Evolutionary conservation across 2,797 vertebrate genomes (phyloP).

Genomic region (Pangasius krempfi): DNA sequence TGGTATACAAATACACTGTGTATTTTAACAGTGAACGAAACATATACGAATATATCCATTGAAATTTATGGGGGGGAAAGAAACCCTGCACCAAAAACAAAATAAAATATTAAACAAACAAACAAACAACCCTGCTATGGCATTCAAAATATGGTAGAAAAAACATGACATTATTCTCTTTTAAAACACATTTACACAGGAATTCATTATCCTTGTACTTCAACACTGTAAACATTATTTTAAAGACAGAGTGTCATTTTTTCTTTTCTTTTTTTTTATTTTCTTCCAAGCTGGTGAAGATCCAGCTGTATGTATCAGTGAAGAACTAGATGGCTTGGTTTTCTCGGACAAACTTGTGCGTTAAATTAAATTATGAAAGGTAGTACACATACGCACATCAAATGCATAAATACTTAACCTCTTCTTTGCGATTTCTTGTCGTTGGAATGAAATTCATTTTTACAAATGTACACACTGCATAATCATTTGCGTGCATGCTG

Average conservation of each 20-base stretch:
- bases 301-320: slow-evolving; percentile 36
- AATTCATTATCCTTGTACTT: slow-evolving; percentile 94
- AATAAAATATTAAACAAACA: slow-evolving; percentile 83
- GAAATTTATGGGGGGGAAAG: slow-evolving; percentile 75
- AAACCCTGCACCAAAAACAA: slow-evolving; percentile 85
- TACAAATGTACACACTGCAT: slow-evolving; percentile 56
- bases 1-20: slow-evolving; percentile 94
- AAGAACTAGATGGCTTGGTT: slow-evolving; percentile 54
- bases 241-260: slow-evolving; percentile 92
- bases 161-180: slow-evolving; percentile 82
- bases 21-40: slow-evolving; percentile 88
- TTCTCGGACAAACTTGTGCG: slow-evolving; percentile 44
- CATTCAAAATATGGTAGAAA: slow-evolving; percentile 87
- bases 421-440: slow-evolving; percentile 22
- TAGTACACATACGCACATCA: slow-evolving; percentile 42
- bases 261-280: slow-evolving; percentile 75
- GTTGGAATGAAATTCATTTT: slow-evolving; percentile 22
- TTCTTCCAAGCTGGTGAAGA: slow-evolving; percentile 44
- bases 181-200: slow-evolving; percentile 97
- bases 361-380: slow-evolving; percentile 39
- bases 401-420: slow-evolving; percentile 48
- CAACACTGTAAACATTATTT: slow-evolving; percentile 99
- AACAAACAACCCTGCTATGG: slow-evolving; percentile 89
- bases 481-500: slow-evolving; percentile 82
- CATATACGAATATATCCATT: slow-evolving; percentile 75